Evolutionary conservation across 2,113 vertebrate genomes (phyloP), one percentile per base, ranked within the genome.

Genomic region (Pelodiscus sinensis): DNA sequence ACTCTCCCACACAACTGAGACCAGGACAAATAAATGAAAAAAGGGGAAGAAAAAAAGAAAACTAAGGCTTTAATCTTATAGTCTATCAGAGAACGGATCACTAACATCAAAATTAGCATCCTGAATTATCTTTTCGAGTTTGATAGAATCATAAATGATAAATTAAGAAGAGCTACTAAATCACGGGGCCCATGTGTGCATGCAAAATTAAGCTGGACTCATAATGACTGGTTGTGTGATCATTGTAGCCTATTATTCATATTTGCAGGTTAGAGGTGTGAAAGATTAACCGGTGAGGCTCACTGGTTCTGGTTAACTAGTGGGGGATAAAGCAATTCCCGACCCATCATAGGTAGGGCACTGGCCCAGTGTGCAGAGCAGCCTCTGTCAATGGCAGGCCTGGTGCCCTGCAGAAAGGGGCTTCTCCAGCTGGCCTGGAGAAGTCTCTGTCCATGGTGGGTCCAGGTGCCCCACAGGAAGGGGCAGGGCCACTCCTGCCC

Each of bases 191-290:
- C 38, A 13, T 11, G 44, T 0, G 81, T 52, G 27, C 15, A 21
- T 77, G 4, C 14, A 79, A 79, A 13, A 62, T 24, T 73, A 52
- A 78, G 38, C 52, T 78, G 68, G 68, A 77, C 78, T 91, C 27
- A 38, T 0, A 90, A 84, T 27, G 12, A 81, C 31, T 81, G 57
- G 16, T 0, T 79, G 18, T 35, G 10, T 89, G 55, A 86, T 13
- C 14, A 68, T 24, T 85, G 16, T n/a, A 82, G 18, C 25, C 50
- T 68, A 21, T 54, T 68, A n/a, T 60, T 82, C 75, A 57, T 2
- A 94, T 79, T 81, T 85, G 50, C 85, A 89, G 27, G 50, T 90
- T 44, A 44, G 44, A 44, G 44, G 44, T 44, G 44, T 44, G 44
- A 44, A 44, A 44, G 44, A 44, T 44, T 44, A 44, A 44, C 44